Conservation (phyloP, 2,888 invertebrate species). For the Acanthococcus lagerstroemiae region DNA sequence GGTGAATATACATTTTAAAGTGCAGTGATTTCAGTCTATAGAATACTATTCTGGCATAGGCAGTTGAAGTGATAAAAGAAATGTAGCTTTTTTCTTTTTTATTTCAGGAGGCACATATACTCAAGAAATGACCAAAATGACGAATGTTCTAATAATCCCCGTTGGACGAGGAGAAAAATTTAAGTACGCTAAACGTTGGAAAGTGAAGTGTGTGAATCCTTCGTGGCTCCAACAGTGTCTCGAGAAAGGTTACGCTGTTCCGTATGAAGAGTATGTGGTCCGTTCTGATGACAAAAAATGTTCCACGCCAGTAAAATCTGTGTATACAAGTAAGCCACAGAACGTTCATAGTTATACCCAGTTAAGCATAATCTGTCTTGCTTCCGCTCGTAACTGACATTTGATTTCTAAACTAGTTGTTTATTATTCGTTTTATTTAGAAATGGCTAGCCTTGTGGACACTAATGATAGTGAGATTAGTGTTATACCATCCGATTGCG, state of each 20-base stretch:
- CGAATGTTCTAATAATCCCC: constrained; percentile 48
- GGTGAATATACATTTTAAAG: constrained; percentile 45
- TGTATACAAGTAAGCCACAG: neutral
- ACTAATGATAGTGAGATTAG: constrained; percentile 17
- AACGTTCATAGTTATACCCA: no score
- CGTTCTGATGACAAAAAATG: neutral
- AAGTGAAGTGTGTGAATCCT: constrained; percentile 59
- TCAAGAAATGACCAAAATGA: constrained; percentile 46
- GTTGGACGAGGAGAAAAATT: constrained; percentile 60
- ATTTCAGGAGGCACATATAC: constrained; percentile 50
- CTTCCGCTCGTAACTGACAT: no score
- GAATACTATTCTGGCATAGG: no score
- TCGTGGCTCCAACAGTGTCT: constrained; percentile 75
- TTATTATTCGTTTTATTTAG: neutral
- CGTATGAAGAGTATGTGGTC: constrained; percentile 17
- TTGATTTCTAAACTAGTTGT: neutral
- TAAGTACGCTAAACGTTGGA: constrained; percentile 49
- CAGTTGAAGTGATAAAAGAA: no score
- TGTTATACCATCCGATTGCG: constrained; percentile 6
- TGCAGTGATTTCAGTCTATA: neutral
- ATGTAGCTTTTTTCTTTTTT: no score
- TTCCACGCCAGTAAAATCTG: constrained; percentile 8
- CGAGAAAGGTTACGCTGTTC: constrained; percentile 49
- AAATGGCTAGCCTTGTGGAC: neutral
- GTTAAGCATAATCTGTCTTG: no score